Percentiles rank a stretch among this genome's conserved stretches.
Conservation (phyloP, 2,797 vertebrate species). For the Liasis olivaceus region DNA sequence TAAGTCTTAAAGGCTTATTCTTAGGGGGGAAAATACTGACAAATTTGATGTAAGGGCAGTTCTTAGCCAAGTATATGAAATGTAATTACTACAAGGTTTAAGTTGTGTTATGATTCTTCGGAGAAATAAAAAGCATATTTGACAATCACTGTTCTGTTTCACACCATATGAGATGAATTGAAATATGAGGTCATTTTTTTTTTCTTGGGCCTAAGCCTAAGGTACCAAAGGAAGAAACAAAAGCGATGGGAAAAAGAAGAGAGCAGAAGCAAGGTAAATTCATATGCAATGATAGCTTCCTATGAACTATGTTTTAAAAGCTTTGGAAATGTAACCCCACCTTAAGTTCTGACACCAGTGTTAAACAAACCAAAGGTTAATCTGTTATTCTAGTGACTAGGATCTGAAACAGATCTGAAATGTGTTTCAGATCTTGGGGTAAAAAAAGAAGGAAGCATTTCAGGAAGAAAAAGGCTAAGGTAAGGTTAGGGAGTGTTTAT, state of each 20-base stretch:
- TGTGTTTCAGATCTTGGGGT: neutral
- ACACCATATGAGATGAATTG: neutral
- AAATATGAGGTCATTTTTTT: neutral
- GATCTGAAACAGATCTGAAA: neutral
- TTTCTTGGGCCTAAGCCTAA: neutral
- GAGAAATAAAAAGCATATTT: neutral
- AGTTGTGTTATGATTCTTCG: neutral
- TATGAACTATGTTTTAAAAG: neutral
- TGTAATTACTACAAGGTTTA: neutral
- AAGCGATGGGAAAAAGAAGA: neutral
- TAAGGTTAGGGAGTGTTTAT: neutral
- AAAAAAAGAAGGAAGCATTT: neutral
- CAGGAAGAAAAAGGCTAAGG: neutral
- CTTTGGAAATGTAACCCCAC: neutral
- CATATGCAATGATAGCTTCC: neutral
- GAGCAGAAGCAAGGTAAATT: neutral
- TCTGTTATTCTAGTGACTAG: neutral
- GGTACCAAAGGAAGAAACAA: neutral
- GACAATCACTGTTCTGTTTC: neutral
- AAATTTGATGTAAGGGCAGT: neutral
- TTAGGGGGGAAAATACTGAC: neutral
- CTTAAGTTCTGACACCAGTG: neutral
- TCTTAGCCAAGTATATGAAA: neutral
- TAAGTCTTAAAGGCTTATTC: neutral
- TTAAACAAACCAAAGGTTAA: neutral